Evolutionary conservation across 1,140 invertebrate species (phyloP).

Genomic region (Vanessa tameamea): DNA sequence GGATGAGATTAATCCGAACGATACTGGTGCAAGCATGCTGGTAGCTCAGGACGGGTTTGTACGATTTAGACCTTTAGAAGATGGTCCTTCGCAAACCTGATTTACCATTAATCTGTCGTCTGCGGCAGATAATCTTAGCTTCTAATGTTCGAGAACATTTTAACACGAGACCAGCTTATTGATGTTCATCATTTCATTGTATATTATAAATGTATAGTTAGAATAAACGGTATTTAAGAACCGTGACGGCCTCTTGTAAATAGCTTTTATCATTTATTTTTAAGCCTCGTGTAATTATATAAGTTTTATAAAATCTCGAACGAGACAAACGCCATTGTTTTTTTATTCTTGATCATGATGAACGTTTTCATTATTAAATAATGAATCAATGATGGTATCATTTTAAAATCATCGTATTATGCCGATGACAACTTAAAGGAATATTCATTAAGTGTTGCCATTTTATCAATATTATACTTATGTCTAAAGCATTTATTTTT

Average conservation of each 20-base stretch:
- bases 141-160: conserved; percentile 38
- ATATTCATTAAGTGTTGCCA: conserved; percentile 35
- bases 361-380: neutral
- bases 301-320: conserved; percentile 41
- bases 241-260: conserved; percentile 64
- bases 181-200: conserved; percentile 39
- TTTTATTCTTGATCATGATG: conserved; percentile 13
- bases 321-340: conserved; percentile 31
- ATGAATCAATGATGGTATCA: conserved; percentile 35
- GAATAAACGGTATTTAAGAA: conserved; percentile 41
- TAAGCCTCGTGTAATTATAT: conserved; percentile 45
- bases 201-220: conserved; percentile 69
- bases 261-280: conserved; percentile 55
- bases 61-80: conserved; percentile 87
- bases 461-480: conserved; percentile 28
- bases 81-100: conserved; percentile 80
- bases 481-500: conserved; percentile 21
- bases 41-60: conserved; percentile 93
- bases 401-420: conserved; percentile 21
- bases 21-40: conserved; percentile 84
- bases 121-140: conserved; percentile 62
- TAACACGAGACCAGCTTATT: conserved; percentile 14
- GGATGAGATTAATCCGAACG: conserved; percentile 63
- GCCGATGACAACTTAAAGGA: neutral
- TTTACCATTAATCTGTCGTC: conserved; percentile 68